Base-by-base conservation (phyloP, 1,140 invertebrate genomes). In the Helicorthomorpha holstii region DNA sequence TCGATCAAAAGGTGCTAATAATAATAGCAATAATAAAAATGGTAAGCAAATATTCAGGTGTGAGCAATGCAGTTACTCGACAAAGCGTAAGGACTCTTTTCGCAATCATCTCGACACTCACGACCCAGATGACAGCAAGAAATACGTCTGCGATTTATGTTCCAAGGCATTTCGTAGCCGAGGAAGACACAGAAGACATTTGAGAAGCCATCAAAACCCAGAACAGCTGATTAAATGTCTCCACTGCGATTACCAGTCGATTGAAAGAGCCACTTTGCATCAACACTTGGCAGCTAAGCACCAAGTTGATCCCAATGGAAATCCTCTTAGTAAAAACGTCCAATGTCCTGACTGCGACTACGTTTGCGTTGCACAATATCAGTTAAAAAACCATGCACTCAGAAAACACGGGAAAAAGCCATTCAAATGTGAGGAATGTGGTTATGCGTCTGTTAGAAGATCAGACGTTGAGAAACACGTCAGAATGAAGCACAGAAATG, bases 401-500 rank as follows among this genome's bases (percentile, higher is more conserved):
- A 7, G 29, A 7, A 34, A 34, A 16, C 29, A 34, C 29, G 16
- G 48, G 2, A 55, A 61, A 16, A 71, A 69, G 44, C 65, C 67
- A 19, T 72, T 64, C 54, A 69, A 71, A 51, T 73, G 72, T 61
- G 57, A 61, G 14, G 61, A 66, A 25, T 73, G 72, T 62, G 60
- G 63, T 49, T 73, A 73, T 54, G 63, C 67, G 2, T 66, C 71
- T 12, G 68, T 71, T 16, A 70, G 71, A 51, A 64, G 68, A 55
- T 66, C 68, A 42, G 69, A 70, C 49, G 58, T 73, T 3, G 63
- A 66, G 51, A 71, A 72, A 27, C 72, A 73, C 52, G 64, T 69
- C 24, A 52, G 69, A 26, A 67, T 69, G 34, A 61, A 46, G 2
- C 45, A 50, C 24, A 57, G 58, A 2, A 59, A 60, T 19, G 54